Evolutionary conservation across 2,797 vertebrate genomes (phyloP), one percentile per base, ranked within the genome.

Genomic region (Sebastes nivosus): DNA sequence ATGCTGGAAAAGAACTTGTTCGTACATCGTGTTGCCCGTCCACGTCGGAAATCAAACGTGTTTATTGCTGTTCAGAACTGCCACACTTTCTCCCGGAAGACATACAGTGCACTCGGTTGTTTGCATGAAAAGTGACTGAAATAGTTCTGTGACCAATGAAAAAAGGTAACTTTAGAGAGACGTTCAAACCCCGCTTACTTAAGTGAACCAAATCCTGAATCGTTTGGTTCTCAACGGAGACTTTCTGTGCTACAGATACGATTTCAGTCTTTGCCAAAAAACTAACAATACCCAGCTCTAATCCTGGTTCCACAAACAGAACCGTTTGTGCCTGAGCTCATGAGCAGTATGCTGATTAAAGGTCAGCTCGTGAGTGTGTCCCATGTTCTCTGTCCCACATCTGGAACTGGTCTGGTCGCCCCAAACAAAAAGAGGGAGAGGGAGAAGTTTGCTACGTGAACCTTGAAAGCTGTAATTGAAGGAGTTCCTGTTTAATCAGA

Each of bases 401-500:
- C 93, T 93, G 93, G 93, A 93, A 90, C 66, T 73, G 82, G 10
- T 93, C 87, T 58, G 81, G 30, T 65, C 14, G 29, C 29, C 81
- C 88, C 82, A 81, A 90, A 91, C 86, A 92, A 65, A 76, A 61
- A 2, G 80, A 88, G 60, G 72, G 13, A 77, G 75, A 88, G 77
- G 67, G 69, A 89, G 84, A 79, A 77, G 78, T 80, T 79, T 90
- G 85, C 80, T 88, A 74, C 32, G 3, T 93, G 89, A 91, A 92
- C 90, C 92, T 42, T 89, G 84, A 90, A 84, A 79, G 86, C 79
- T 72, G 73, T 87, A 92, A 92, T 91, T 91, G 86, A 90, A 86
- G 87, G 72, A 88, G 87, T 90, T 93, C 92, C 91, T 92, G 87
- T 90, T 88, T 89, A 92, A 93, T 91, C 89, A 90, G 82, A 86